Conservation (phyloP, 2,113 vertebrate species). For the Struthidea cinerea region DNA sequence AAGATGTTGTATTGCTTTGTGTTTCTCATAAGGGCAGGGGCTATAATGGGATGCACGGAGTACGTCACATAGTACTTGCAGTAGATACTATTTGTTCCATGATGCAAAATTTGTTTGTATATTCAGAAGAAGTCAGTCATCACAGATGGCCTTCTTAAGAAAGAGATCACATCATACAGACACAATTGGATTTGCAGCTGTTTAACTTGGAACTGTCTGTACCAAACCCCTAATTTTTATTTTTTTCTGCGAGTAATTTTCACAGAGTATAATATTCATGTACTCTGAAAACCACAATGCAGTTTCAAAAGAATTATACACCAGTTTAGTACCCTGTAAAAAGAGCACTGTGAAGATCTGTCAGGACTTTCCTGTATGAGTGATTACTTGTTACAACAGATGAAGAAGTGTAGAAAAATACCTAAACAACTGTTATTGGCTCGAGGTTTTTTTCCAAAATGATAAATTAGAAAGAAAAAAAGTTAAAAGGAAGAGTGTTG, state of each 20-base stretch:
- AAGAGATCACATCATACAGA: background rate
- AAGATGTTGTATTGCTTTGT: background rate
- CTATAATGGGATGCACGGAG: background rate
- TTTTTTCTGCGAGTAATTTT: background rate
- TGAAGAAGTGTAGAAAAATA: background rate
- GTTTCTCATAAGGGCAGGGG: background rate
- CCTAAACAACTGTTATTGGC: background rate
- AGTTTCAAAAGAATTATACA: background rate
- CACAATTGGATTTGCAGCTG: constrained; percentile 25
- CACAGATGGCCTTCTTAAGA: constrained; percentile 14
- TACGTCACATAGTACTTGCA: background rate
- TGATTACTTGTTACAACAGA: background rate
- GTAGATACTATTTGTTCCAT: background rate
- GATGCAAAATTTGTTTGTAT: background rate
- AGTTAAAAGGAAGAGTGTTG: accelerated
- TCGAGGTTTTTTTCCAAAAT: background rate
- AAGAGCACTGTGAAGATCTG: background rate
- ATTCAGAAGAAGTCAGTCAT: background rate
- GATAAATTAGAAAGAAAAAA: background rate
- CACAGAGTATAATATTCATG: background rate
- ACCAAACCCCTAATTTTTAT: background rate
- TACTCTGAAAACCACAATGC: background rate
- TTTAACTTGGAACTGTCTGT: background rate
- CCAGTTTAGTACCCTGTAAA: background rate
- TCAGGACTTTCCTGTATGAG: background rate